Conservation (phyloP, 1,140 invertebrate genomes). For the Temnothorax longispinosus region DNA sequence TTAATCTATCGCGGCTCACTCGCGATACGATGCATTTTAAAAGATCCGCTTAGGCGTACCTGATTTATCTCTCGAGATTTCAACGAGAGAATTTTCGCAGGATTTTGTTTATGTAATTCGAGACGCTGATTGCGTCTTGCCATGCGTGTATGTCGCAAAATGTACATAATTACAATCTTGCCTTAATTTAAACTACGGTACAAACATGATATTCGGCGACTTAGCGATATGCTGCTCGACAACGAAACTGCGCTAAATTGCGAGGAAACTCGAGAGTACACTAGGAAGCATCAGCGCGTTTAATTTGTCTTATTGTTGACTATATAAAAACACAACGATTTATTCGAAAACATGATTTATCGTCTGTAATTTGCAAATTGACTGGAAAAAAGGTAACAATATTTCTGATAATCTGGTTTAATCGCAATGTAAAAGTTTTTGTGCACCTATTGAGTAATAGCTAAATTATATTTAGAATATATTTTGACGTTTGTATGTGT, state of each 20-base stretch:
- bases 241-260: neutral
- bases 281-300: neutral
- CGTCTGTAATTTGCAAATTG: neutral
- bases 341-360: neutral
- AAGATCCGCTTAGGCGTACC: constrained; percentile 16
- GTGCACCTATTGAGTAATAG: neutral
- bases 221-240: neutral
- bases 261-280: neutral
- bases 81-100: neutral
- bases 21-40: constrained; percentile 20
- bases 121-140: neutral
- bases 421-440: neutral
- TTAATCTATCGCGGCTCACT: constrained; percentile 23
- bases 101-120: constrained; percentile 11
- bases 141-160: neutral
- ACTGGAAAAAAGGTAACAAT: neutral
- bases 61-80: neutral
- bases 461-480: neutral
- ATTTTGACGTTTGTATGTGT: no score
- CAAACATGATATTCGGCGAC: constrained; percentile 8
- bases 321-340: neutral
- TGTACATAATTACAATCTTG: constrained; percentile 15
- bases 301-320: neutral
- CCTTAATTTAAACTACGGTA: constrained; percentile 13
- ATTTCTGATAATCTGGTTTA: neutral